Evolutionary conservation across 2,113 vertebrate genomes (phyloP).

Genomic region (Paralichthys olivaceus): DNA sequence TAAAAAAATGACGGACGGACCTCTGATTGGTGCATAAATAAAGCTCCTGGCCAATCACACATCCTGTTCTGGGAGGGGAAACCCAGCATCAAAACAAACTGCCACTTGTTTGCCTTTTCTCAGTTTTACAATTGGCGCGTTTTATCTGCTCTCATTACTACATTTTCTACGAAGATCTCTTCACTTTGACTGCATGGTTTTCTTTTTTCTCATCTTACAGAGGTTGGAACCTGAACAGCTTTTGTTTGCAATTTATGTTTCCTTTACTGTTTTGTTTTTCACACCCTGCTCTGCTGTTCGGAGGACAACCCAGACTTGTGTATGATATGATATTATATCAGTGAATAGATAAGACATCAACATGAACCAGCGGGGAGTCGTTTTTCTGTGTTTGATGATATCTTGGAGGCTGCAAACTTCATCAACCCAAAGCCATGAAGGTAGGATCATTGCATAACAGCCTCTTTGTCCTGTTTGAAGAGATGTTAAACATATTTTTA

Average conservation of each 20-base stretch:
- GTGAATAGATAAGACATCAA: conserved; percentile 37
- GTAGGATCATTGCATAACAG: conserved; percentile 53
- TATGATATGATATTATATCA: conserved; percentile 45
- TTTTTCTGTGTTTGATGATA: conserved; percentile 58
- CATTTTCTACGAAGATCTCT: not conserved
- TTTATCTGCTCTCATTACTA: conserved; percentile 20
- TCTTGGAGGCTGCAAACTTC: conserved; percentile 45
- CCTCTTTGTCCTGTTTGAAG: not conserved
- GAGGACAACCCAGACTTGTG: not conserved
- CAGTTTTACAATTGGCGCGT: conserved; percentile 41
- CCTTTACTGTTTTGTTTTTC: not conserved
- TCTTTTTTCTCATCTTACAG: not conserved
- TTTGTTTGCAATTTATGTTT: not conserved
- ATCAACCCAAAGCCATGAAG: conserved; percentile 75
- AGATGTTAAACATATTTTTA: not conserved
- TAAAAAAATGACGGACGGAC: conserved; percentile 57
- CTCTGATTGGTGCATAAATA: conserved; percentile 67
- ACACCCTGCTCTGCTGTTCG: not conserved
- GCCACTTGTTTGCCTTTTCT: conserved; percentile 59
- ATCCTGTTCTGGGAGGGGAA: conserved; percentile 64
- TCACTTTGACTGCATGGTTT: not conserved
- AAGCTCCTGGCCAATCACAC: conserved; percentile 65
- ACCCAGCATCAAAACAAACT: conserved; percentile 60
- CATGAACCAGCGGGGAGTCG: conserved; percentile 66
- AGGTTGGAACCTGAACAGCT: not conserved